These are phyloP conservation scores for Gallirallus australis DNA, from an alignment of 2,797 vertebrate genomes.

Conservation along the genomic window DNA sequence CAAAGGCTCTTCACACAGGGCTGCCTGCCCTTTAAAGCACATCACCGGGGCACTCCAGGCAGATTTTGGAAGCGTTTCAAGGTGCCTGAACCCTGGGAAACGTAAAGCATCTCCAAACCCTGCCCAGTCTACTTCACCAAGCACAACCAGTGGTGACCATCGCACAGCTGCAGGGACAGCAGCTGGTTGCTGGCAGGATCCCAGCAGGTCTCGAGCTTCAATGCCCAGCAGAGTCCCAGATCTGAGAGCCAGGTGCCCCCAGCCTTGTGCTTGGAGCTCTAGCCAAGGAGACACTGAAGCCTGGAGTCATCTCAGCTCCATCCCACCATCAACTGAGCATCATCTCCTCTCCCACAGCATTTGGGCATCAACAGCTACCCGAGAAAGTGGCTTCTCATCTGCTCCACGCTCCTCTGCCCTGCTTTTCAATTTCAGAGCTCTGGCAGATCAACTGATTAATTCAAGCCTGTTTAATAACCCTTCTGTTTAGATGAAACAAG, in stretches of 20 bases:
- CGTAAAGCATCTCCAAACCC: not conserved
- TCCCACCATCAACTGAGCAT: not conserved
- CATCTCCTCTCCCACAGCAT: not conserved
- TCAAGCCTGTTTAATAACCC: constrained; percentile 82
- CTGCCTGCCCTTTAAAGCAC: not conserved
- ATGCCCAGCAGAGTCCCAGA: not conserved
- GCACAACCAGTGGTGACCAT: fast-evolving
- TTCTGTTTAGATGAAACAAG: constrained; percentile 82
- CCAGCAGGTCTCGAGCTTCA: not conserved
- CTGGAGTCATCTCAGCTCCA: not conserved
- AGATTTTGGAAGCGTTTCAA: not conserved
- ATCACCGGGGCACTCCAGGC: not conserved
- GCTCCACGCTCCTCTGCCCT: constrained; percentile 46
- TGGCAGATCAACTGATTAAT: constrained; percentile 82
- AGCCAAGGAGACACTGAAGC: not conserved
- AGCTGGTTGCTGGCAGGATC: not conserved
- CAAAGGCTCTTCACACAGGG: not conserved
- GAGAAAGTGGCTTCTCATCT: not conserved
- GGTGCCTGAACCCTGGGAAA: not conserved
- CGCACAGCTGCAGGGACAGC: fast-evolving
- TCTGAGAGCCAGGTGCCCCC: not conserved
- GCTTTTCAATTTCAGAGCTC: constrained; percentile 65
- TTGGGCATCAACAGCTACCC: not conserved
- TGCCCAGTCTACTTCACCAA: not conserved
- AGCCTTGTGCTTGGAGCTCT: not conserved